Evolutionary conservation across 2,888 invertebrate species (phyloP), one percentile per base, ranked within the genome.

Genomic region (Tachina fera): DNA sequence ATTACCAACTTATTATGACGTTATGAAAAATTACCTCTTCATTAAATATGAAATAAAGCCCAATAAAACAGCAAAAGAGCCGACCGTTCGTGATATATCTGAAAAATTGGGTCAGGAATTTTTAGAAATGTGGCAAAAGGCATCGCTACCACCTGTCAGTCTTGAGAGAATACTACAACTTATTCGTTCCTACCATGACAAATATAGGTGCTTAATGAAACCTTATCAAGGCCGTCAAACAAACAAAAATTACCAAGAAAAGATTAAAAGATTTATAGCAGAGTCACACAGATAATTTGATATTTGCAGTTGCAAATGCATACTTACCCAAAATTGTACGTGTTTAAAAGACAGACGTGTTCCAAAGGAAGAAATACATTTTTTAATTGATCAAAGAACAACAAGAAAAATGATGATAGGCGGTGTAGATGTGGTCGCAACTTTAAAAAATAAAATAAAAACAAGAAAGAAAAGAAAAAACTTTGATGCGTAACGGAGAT

Each of bases 271-370:
- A 47, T 47, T 14, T 47, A 47, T 47, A 53, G 51, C 16, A 16
- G 51, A 16, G 51, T 53, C 51, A 1, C 51, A 16, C 16, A 47
- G 3, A 31, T 31, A 3, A 31, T 31, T 31, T 31, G 31, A 31
- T 31, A 4, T 31, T 31, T 31, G 31, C n/a, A 51, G 49, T 51
- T 51, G 49, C 49, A 51, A 56, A 22, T 56, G 56, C 56, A 56
- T 22, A 22, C 56, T 22, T 56, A 56, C 22, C 56, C 22, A 10
- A 56, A 56, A 56, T 10, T 56, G 53, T 22, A 10, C 19, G 6
- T 56, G 53, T 56, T 56, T 56, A 22, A 56, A 56, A 51, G 51
- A 16, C 51, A 56, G 53, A 19, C 51, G n/a, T 51, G 51, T 51
- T 47, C 47, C 47, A 47, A 47, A 10, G 47, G 47, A 47, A 47